Base-by-base conservation (phyloP, 2,888 invertebrate genomes). In the Zonitis immaculata region DNA sequence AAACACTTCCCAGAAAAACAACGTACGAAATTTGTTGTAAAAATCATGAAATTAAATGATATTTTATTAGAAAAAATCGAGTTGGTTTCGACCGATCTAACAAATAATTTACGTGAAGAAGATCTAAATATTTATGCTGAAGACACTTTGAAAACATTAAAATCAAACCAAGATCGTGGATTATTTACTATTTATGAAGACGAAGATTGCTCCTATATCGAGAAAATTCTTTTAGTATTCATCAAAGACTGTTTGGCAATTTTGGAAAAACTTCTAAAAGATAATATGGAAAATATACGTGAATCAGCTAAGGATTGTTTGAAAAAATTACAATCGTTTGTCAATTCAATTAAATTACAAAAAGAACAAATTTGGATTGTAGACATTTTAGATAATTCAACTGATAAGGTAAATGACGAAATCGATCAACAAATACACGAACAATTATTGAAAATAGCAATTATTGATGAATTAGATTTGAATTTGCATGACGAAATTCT, bases 241-340 rank as follows among this genome's bases (percentile, higher is more conserved):
- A 54, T 66, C 39, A 65, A 59, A 49, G 63, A 66, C 25, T 70
- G 70, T 52, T 52, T 73, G 25, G 58, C 63, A 5, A 60, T 68
- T 45, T 54, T 72, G 5, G 53, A 65, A 12, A 55, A 53, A 2
- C 55, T 74, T 9, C 58, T 64, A 4, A 62, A 66, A 26, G 73
- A 74, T 60, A 61, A 59, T n/a, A 68, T 69, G 6, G 61, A 66
- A 26, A 74, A 73, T 54, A 64, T 74, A 7, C 66, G 66, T 52
- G 62, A 67, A 3, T 58, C 67, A 18, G 65, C 71, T 0, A 68
- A 66, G 14, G 62, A 61, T 47, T 66, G 67, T 16, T 49, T 74
- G 27, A 59, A 55, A 7, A 64, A 63, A 44, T 64, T 73, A 22
- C 56, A 58, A 30, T 32, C 60, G 4, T 70, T 73, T 35, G 53